Evolutionary conservation across 2,797 vertebrate species (phyloP).

Genomic region (Holocentrus rufus): DNA sequence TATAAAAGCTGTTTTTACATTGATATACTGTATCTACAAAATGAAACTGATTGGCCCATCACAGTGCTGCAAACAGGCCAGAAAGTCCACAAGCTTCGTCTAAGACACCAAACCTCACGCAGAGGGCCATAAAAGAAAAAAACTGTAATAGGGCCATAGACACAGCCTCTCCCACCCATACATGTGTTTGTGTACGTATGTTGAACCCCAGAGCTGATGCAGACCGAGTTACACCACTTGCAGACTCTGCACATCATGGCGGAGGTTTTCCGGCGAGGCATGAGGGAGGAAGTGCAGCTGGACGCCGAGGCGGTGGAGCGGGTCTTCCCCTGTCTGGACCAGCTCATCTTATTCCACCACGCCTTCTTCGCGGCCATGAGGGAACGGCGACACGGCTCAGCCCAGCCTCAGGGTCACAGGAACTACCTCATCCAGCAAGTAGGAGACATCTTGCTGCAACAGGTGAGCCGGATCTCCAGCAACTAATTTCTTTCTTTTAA

Average conservation of each 20-base stretch:
- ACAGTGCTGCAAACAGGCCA: no score
- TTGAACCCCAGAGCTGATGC: conserved; percentile 89
- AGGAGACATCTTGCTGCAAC: conserved; percentile 91
- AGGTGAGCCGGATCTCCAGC: conserved; percentile 78
- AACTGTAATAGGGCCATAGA: no score
- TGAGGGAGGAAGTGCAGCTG: conserved; percentile 93
- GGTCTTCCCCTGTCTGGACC: conserved; percentile 95
- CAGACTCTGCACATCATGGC: conserved; percentile 96
- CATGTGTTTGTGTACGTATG: not conserved
- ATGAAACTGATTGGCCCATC: no score
- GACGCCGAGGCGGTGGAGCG: conserved; percentile 88
- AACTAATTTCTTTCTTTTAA: not conserved
- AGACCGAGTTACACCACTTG: conserved; percentile 95
- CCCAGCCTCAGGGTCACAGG: conserved; percentile 77
- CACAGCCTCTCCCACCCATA: no score
- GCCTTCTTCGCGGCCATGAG: conserved; percentile 89
- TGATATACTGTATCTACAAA: no score
- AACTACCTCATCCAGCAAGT: conserved; percentile 92
- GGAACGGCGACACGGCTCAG: conserved; percentile 86
- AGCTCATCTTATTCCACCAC: conserved; percentile 89
- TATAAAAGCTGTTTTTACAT: no score
- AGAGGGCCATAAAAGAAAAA: no score
- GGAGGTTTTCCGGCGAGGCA: conserved; percentile 93
- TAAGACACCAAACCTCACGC: no score
- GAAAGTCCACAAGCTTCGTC: no score